Conservation (phyloP, 1,140 invertebrate genomes). For the Zeugodacus cucurbitae region DNA sequence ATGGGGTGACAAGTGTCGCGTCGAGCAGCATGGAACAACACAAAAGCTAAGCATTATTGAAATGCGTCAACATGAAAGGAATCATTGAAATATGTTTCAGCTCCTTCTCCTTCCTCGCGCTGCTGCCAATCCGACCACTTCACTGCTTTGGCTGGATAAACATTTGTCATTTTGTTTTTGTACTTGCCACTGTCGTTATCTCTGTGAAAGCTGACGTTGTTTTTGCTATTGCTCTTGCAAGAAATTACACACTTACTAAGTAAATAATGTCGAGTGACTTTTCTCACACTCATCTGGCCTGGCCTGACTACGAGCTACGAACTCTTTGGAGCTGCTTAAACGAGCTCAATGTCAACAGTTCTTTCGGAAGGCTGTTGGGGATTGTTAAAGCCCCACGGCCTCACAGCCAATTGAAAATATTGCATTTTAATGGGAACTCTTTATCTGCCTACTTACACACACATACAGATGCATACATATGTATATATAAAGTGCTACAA, state of each 20-base stretch:
- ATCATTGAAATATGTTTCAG: not conserved
- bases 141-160: not conserved
- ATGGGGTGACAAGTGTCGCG: not conserved
- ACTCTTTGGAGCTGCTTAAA: not conserved
- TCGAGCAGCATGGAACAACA: not conserved
- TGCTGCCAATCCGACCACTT: not conserved
- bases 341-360: not conserved
- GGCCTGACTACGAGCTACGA: not conserved
- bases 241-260: not conserved
- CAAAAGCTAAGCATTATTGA: not conserved
- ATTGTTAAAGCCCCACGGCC: not conserved
- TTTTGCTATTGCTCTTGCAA: not conserved
- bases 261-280: not conserved
- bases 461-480: too few relatives aligned
- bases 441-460: not conserved
- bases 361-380: not conserved
- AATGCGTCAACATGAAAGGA: not conserved
- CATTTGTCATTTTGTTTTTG: not conserved
- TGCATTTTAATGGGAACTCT: not conserved
- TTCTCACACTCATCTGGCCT: not conserved
- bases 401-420: not conserved
- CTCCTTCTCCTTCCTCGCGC: not conserved
- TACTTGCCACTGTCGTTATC: not conserved
- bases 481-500: too few relatives aligned
- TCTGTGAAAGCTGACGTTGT: not conserved